A percentile compares a stretch with the other conserved stretches of the same genome.
Evolutionary conservation across 1,140 invertebrate genomes (phyloP).

Genomic region (Saccostrea cuccullata): DNA sequence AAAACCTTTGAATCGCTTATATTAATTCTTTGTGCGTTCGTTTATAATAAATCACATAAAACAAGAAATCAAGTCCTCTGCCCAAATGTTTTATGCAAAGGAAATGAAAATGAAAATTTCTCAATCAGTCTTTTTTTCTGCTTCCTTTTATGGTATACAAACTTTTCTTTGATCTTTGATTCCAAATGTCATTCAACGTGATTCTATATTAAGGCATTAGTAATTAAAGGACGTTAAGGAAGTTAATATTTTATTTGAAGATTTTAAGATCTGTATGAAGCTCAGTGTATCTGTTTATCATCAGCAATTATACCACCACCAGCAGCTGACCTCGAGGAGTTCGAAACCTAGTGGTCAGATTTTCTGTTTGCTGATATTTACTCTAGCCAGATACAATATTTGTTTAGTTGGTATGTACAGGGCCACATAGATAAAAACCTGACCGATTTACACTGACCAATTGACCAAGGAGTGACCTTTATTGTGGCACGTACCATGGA

Average conservation of each 20-base stretch:
- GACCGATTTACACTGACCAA: slow-evolving; percentile 29
- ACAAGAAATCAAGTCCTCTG: background rate
- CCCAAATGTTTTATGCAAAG: background rate
- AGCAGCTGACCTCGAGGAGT: background rate
- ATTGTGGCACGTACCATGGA: background rate
- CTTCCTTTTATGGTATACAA: background rate
- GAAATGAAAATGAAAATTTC: background rate
- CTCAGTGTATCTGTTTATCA: background rate
- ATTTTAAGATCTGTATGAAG: no score
- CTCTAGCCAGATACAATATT: slow-evolving; percentile 31
- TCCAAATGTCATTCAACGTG: background rate
- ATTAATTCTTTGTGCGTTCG: background rate
- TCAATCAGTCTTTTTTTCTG: background rate
- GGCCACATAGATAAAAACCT: slow-evolving; percentile 30
- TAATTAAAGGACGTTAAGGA: background rate
- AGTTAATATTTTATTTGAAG: background rate
- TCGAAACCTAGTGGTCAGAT: background rate
- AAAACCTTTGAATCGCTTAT: background rate
- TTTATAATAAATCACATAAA: slow-evolving; percentile 10
- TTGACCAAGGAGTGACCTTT: slow-evolving; percentile 30
- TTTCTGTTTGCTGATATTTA: slow-evolving; percentile 11
- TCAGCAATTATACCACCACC: background rate
- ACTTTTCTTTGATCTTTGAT: background rate
- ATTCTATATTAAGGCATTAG: background rate
- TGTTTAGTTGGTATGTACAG: slow-evolving; percentile 30